Conservation (phyloP, 2,797 vertebrate species). For the Octomys mimax region DNA sequence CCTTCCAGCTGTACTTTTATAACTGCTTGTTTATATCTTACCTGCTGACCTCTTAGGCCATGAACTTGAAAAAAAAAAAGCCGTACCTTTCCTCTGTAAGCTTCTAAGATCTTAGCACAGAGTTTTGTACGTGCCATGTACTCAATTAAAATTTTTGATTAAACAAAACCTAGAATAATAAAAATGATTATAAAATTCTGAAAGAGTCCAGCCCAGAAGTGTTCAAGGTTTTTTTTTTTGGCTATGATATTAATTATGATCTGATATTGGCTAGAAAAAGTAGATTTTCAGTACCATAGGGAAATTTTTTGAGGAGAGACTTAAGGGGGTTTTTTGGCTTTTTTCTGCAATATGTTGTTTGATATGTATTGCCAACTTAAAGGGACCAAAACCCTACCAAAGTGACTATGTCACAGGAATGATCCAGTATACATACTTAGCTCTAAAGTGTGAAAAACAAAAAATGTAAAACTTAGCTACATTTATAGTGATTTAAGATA, state of each 20-base stretch:
- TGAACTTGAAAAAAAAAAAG: not conserved
- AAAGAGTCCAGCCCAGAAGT: not conserved
- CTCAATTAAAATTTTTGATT: not conserved
- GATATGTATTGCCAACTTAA: not conserved
- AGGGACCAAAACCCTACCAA: not conserved
- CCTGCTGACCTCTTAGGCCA: not conserved
- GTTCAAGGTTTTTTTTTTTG: not conserved
- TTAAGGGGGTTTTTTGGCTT: not conserved
- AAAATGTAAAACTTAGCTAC: not conserved
- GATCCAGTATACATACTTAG: not conserved
- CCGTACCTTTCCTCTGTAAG: not conserved
- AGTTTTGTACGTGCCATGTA: not conserved
- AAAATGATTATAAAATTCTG: not conserved
- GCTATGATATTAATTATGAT: not conserved
- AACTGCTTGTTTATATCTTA: not conserved
- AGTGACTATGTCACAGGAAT: not conserved
- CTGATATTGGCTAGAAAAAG: not conserved
- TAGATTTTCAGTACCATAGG: not conserved
- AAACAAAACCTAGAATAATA: not conserved
- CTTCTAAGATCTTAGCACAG: not conserved
- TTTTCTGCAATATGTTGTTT: slow-evolving; percentile 10
- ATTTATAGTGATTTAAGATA: slow-evolving; percentile 8
- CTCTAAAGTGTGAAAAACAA: not conserved
- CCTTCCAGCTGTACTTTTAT: not conserved
- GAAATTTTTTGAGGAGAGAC: not conserved